These are phyloP conservation scores for Lepidurus arcticus DNA, from an alignment of 1,140 invertebrate genomes.

Conservation along the genomic window DNA sequence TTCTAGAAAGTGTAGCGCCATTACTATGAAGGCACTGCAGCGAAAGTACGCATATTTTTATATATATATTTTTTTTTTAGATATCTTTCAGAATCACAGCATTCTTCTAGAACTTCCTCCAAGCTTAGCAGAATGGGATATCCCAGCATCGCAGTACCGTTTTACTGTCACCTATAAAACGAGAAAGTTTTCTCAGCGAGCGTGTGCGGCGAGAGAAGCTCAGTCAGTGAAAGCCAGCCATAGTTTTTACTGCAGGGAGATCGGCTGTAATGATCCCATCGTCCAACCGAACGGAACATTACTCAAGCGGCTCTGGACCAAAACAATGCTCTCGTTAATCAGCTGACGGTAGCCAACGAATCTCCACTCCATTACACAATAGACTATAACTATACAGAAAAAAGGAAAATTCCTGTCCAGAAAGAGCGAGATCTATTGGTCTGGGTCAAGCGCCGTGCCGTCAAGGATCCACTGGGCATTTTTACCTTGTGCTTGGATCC, in stretches of 20 bases:
- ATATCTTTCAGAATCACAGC: too few species aligned
- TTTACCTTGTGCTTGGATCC: neutral
- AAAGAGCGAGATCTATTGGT: neutral
- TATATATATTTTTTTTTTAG: too few species aligned
- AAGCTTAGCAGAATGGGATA: too few species aligned
- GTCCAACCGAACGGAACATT: constrained; percentile 8
- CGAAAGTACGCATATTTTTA: neutral
- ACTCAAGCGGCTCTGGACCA: neutral
- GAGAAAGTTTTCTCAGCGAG: neutral
- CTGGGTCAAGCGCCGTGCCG: neutral
- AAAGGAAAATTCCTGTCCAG: neutral
- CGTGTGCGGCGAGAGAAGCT: neutral
- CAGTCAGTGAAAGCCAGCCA: neutral
- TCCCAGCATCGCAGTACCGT: neutral
- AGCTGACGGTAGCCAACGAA: neutral
- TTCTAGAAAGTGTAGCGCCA: neutral
- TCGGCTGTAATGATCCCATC: neutral
- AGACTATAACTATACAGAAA: neutral
- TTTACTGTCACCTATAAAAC: neutral
- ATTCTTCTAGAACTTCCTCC: too few species aligned
- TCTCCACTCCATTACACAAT: neutral
- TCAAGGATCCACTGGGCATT: neutral
- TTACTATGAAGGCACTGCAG: neutral
- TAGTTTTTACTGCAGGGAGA: neutral
- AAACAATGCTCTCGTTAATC: constrained; percentile 14